Base-by-base conservation (phyloP, 2,113 vertebrate species). In the Theropithecus gelada region DNA sequence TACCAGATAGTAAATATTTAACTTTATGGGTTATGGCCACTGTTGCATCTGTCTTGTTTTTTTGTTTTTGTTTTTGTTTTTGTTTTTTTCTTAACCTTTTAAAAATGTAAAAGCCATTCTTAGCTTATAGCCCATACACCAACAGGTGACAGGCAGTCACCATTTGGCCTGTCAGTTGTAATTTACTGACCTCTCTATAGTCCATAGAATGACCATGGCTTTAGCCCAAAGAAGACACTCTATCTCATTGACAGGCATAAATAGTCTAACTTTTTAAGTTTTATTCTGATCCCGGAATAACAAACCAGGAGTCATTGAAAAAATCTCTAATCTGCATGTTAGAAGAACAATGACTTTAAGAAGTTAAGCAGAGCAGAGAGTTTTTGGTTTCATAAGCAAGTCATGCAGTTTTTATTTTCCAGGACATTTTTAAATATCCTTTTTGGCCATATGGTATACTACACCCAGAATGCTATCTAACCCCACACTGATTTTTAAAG, bases 51-150 rank as follows among this genome's bases (percentile, higher is more conserved):
- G 18, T 13, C 5, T 32, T 68, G 27, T 32, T 59, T 48, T 50
- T 45, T 43, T 80, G 11, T 82, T 78, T 66, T 48, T 66, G 81
- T n/a, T 83, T 93, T 92, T n/a, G 23, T 50, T 50, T 50, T 50
- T 50, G 48, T 50, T 50, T 50, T 50, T 50, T 50, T 50, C 48
- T 50, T 50, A 79, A 43, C 14, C 57, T 22, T 57, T 94, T 45
- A 93, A 96, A 97, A 86, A 92, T 88, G 0, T 57, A 87, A 90
- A 93, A 90, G 30, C 27, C 14, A 64, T 79, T 92, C 64, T 96
- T 97, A 66, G 64, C 20, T 94, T 52, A 35, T 73, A 38, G 35
- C 38, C 35, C 55, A 3, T 83, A 38, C 8, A 66, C 83, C 82
- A 83, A 59, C 38, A 76, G 40, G 81, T 90, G 85, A 40, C 22